Conservation (phyloP, 2,113 vertebrate genomes). For the Corynorhinus townsendii region DNA sequence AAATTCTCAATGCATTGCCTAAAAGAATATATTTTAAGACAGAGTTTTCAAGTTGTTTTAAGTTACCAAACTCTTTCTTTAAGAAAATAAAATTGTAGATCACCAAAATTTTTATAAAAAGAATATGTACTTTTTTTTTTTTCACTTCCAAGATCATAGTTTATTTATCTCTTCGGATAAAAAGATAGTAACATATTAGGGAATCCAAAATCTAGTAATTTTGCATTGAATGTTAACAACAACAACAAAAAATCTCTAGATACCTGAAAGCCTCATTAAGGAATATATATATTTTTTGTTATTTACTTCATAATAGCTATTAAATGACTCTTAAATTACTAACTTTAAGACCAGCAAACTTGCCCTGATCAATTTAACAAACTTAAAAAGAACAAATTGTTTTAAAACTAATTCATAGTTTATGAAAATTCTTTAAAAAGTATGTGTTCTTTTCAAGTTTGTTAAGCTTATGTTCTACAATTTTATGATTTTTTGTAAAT, state of each 20-base stretch:
- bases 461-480: neutral
- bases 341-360: neutral
- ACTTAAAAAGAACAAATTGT: neutral
- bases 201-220: too few species aligned
- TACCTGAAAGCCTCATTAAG: too few species aligned
- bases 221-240: too few species aligned
- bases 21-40: neutral
- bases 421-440: neutral
- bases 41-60: constrained; percentile 33
- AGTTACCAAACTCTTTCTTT: neutral
- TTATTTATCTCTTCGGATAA: too few species aligned
- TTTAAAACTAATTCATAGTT: neutral
- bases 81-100: neutral
- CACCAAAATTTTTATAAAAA: neutral
- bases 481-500: neutral
- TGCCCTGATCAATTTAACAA: neutral
- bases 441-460: neutral
- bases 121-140: neutral
- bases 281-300: too few species aligned
- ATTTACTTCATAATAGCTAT: neutral
- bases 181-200: too few species aligned
- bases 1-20: neutral
- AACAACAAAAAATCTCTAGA: too few species aligned
- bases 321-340: constrained; percentile 9
- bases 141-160: too few species aligned